Evolutionary conservation across 2,797 vertebrate species (phyloP).

Genomic region (Ctenopoma kingsleyae): DNA sequence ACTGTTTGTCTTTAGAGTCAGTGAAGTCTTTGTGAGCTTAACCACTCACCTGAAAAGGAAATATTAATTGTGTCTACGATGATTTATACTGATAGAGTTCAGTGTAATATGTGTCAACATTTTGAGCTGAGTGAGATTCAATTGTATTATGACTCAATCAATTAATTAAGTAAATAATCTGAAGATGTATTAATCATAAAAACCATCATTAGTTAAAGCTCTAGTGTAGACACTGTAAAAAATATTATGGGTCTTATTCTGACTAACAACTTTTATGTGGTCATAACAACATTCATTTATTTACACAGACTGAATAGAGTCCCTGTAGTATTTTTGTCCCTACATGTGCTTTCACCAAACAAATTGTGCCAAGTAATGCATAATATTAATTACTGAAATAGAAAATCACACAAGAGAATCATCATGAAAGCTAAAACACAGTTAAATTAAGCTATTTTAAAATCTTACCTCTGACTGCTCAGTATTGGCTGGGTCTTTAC

Average conservation of each 20-base stretch:
- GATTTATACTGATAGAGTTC: no score
- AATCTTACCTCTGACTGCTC: conserved; percentile 81
- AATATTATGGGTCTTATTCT: no score
- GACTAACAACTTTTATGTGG: no score
- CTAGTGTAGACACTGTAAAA: not conserved
- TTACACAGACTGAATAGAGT: not conserved
- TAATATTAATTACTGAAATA: no score
- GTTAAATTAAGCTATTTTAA: not conserved
- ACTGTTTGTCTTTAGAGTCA: no score
- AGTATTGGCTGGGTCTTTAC: conserved; percentile 88
- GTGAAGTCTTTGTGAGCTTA: no score
- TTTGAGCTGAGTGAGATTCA: no score
- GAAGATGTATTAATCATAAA: not conserved
- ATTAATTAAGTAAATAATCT: not conserved
- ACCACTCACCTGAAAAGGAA: no score
- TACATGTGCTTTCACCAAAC: not conserved
- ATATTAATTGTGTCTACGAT: no score
- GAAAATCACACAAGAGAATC: not conserved
- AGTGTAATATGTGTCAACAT: no score
- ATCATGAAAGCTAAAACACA: not conserved
- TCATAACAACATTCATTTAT: not conserved
- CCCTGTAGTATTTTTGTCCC: not conserved
- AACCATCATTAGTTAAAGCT: not conserved
- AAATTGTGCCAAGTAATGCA: not conserved
- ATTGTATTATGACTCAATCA: no score